Conservation (phyloP, 2,888 invertebrate species). For the Amiota communis region DNA sequence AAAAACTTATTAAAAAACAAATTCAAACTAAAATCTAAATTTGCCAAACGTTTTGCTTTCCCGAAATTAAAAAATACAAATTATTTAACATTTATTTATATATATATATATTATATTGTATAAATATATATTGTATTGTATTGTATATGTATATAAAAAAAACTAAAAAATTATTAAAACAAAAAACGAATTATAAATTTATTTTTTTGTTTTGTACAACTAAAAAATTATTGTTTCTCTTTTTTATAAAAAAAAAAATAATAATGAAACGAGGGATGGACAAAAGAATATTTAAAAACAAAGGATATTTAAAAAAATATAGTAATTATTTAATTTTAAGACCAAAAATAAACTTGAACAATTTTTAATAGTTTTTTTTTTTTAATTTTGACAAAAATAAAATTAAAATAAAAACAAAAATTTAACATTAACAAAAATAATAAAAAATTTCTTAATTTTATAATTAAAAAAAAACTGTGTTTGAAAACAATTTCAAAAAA, state of each 20-base stretch:
- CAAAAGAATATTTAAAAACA: no score
- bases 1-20: slow-evolving; percentile 65
- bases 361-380: not conserved
- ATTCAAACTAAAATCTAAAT: slow-evolving; percentile 64
- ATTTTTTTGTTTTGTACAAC: no score
- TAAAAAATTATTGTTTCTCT: not conserved
- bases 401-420: not conserved
- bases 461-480: slow-evolving; percentile 6
- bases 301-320: no score
- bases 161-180: slow-evolving; percentile 28
- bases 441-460: slow-evolving; percentile 13
- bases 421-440: slow-evolving; percentile 28
- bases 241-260: slow-evolving; percentile 12
- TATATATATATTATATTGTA: slow-evolving; percentile 13
- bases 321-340: slow-evolving; percentile 8
- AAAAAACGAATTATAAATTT: not conserved
- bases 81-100: slow-evolving; percentile 60
- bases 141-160: slow-evolving; percentile 31
- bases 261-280: not conserved
- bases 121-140: no score
- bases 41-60: slow-evolving; percentile 71
- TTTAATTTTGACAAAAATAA: slow-evolving; percentile 18
- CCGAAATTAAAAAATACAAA: slow-evolving; percentile 61
- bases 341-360: not conserved
- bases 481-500: slow-evolving; percentile 41